A percentile compares a stretch with the other conserved stretches of the same genome.
Evolutionary conservation across 2,113 vertebrate genomes (phyloP).

Genomic region (Illadopsis cleaveri): DNA sequence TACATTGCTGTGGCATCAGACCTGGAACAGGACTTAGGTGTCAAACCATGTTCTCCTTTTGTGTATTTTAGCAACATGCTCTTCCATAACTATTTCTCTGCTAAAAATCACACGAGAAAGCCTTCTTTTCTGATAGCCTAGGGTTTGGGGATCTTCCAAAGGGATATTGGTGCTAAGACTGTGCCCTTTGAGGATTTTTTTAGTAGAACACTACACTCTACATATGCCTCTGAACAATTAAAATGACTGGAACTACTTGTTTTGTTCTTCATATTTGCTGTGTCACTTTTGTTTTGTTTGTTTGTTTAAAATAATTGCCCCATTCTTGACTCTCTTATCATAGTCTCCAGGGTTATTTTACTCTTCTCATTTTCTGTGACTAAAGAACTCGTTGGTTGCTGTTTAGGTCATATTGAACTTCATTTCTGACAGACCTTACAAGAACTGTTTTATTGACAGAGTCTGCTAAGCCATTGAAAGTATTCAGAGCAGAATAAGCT

Average conservation of each 20-base stretch:
- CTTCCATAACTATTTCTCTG: not conserved
- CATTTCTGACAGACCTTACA: not conserved
- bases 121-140: not conserved
- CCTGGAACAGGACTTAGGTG: not conserved
- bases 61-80: not conserved
- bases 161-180: not conserved
- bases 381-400: not conserved
- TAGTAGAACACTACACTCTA: not conserved
- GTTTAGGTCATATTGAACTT: not conserved
- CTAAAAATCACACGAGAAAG: not conserved
- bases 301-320: not conserved
- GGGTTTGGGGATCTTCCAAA: not conserved
- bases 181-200: not conserved
- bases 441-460: not conserved
- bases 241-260: not conserved
- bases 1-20: not conserved
- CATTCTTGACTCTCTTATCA: not conserved
- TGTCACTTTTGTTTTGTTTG: not conserved
- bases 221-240: not conserved
- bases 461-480: not conserved
- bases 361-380: rapidly evolving
- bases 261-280: not conserved
- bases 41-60: not conserved
- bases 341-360: not conserved
- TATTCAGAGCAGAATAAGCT: not conserved